These are phyloP conservation scores for Aphelenchoides fujianensis DNA, from an alignment of 1,140 invertebrate genomes.

Conservation along the genomic window DNA sequence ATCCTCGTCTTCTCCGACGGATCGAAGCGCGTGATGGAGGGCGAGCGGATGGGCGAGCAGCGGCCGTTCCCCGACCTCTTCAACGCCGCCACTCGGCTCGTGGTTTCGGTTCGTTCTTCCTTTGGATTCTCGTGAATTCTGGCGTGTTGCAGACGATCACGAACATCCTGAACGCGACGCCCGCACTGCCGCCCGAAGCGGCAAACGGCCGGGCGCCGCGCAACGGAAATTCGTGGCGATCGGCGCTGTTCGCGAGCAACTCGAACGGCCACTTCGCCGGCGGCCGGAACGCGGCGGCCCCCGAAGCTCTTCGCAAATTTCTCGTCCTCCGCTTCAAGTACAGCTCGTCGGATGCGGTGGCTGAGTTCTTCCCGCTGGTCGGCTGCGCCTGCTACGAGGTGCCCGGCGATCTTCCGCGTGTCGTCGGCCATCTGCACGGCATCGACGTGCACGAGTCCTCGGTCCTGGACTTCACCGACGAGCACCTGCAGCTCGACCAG, in stretches of 20 bases:
- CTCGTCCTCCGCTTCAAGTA: constrained; percentile 42
- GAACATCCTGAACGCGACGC: constrained; percentile 9
- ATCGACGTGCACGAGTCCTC: constrained; percentile 7
- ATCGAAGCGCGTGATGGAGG: constrained; percentile 31
- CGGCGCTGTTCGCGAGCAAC: not conserved
- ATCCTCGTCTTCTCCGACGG: constrained; percentile 44
- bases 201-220: not conserved
- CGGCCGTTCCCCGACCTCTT: constrained; percentile 56
- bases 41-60: constrained; percentile 29
- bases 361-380: constrained; percentile 38
- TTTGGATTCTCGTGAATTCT: constrained; percentile 31
- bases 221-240: not conserved
- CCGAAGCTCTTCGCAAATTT: not conserved
- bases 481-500: not conserved
- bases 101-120: constrained; percentile 39
- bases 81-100: constrained; percentile 35
- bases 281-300: not conserved
- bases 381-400: constrained; percentile 26
- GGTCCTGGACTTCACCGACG: not conserved
- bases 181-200: not conserved
- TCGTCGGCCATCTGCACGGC: constrained; percentile 37
- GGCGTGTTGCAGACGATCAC: constrained; percentile 25
- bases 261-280: not conserved
- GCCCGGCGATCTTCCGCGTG: constrained; percentile 27
- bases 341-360: constrained; percentile 23